Conservation (phyloP, 2,888 invertebrate species). For the Plutella xylostella region DNA sequence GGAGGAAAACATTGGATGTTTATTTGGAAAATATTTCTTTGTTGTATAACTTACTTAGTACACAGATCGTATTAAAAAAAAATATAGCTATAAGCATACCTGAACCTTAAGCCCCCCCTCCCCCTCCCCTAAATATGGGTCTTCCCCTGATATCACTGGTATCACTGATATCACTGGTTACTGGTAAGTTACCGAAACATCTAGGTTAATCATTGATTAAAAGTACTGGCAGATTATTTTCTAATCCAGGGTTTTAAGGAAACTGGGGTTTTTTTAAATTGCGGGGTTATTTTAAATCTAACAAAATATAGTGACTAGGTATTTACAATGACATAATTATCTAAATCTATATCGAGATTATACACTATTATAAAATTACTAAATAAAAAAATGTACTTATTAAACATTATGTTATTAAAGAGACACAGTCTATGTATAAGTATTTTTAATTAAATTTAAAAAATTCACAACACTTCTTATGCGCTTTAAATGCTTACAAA, state of each 20-base stretch:
- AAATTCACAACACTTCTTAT: conserved; percentile 10
- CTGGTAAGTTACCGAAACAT: neutral
- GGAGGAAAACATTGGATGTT: neutral
- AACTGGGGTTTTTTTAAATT: neutral
- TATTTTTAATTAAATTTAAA: too few species aligned
- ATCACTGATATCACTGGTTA: neutral
- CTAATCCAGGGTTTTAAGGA: too few species aligned
- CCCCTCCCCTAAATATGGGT: neutral
- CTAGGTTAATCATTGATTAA: neutral
- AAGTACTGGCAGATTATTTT: too few species aligned
- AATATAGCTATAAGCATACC: neutral
- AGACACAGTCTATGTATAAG: conserved; percentile 10
- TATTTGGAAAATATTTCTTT: neutral
- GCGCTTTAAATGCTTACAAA: neutral
- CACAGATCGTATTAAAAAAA: too few species aligned
- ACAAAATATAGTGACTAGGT: too few species aligned
- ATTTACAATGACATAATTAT: neutral
- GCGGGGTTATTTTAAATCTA: neutral
- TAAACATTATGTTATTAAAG: neutral
- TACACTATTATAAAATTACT: neutral
- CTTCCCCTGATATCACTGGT: neutral
- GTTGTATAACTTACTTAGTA: neutral
- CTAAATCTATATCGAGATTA: neutral
- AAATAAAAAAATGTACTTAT: neutral
- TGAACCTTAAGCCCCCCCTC: neutral